Conservation (phyloP, 2,797 vertebrate species). For the Scolopax bukidnonensis region DNA sequence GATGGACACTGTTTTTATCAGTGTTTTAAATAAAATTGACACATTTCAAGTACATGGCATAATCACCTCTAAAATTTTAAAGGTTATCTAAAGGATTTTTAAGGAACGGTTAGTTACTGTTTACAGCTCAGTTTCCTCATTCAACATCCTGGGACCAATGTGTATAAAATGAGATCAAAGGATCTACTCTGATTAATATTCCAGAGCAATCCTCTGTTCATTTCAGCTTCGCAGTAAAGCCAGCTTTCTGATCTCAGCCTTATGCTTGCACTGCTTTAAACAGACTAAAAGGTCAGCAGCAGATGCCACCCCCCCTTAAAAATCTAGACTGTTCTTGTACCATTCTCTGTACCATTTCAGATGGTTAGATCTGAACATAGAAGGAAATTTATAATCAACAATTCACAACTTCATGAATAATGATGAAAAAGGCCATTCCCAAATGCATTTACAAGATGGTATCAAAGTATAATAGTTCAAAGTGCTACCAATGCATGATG, state of each 20-base stretch:
- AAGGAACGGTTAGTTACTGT: neutral
- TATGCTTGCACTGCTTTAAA: neutral
- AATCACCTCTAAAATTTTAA: neutral
- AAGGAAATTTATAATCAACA: neutral
- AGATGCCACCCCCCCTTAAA: neutral
- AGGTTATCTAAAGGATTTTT: neutral
- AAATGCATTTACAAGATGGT: neutral
- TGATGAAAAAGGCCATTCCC: neutral
- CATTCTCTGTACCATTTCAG: neutral
- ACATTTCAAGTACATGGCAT: neutral
- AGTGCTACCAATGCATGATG: neutral
- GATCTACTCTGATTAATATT: slow-evolving; percentile 14
- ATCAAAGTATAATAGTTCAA: neutral
- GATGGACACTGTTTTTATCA: neutral
- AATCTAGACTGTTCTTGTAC: neutral
- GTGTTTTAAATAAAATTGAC: neutral
- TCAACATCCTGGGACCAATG: neutral
- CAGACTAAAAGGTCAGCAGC: neutral
- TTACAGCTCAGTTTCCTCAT: neutral
- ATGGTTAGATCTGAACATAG: neutral
- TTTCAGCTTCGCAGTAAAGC: neutral
- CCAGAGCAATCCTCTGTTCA: neutral
- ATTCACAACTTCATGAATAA: neutral
- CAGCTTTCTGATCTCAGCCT: neutral
- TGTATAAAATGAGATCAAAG: neutral